Conservation (phyloP, 2,888 invertebrate genomes). For the Scelioninae gen. 1 region DNA sequence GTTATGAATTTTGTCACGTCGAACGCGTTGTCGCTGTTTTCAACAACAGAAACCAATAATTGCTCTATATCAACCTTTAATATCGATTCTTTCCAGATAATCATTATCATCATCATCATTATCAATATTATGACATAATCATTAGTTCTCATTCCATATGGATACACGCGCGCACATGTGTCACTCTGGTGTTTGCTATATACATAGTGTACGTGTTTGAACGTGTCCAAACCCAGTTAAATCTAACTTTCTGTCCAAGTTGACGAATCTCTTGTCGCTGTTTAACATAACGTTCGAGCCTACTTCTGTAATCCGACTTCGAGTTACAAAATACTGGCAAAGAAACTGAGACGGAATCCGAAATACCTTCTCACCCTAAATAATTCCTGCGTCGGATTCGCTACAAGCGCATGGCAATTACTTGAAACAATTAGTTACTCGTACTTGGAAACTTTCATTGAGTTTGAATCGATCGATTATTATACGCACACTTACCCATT, state of each 20-base stretch:
- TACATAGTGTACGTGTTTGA: slow-evolving; percentile 29
- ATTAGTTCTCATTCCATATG: slow-evolving; percentile 45
- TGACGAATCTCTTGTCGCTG: slow-evolving; percentile 53
- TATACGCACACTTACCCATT: slow-evolving; percentile 7
- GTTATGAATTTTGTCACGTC: slow-evolving; percentile 45
- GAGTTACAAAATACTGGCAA: slow-evolving; percentile 19
- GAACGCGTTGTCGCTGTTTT: slow-evolving; percentile 35
- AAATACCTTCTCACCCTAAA: not conserved
- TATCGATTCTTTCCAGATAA: slow-evolving; percentile 16
- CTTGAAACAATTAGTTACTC: slow-evolving; percentile 37
- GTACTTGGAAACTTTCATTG: slow-evolving; percentile 52
- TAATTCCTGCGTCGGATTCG: slow-evolving; percentile 19
- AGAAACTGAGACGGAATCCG: slow-evolving; percentile 1
- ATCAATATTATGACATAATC: too few species aligned
- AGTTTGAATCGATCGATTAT: slow-evolving; percentile 44
- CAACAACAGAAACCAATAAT: slow-evolving; percentile 23
- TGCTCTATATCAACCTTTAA: too few species aligned
- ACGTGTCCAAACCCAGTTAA: not conserved
- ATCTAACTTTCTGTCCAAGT: too few species aligned
- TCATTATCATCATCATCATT: slow-evolving; percentile 37
- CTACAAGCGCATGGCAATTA: slow-evolving; percentile 35
- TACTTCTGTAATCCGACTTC: slow-evolving; percentile 47
- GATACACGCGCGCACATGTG: slow-evolving; percentile 59
- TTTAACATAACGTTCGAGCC: slow-evolving; percentile 49
- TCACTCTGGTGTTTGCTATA: slow-evolving; percentile 25